Conservation (phyloP, 2,113 vertebrate genomes). For the Todiramphus saurophagus region DNA sequence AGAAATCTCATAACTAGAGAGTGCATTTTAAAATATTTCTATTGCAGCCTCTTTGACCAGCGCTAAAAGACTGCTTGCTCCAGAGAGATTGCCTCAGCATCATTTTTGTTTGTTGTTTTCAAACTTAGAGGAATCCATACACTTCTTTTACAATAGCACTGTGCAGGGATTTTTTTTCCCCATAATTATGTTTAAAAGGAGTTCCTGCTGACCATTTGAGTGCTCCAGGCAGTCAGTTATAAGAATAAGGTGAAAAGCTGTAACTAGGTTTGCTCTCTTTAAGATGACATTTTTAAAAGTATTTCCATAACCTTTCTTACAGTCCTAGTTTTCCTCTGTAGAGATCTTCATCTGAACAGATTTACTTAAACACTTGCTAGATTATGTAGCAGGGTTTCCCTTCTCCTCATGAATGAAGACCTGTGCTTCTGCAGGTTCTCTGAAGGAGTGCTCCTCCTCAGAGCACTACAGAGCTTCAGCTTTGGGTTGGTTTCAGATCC, state of each 20-base stretch:
- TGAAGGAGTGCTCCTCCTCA: not conserved
- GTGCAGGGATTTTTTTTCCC: not conserved
- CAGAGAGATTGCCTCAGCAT: not conserved
- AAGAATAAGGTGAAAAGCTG: not conserved
- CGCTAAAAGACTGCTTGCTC: not conserved
- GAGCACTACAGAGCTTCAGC: not conserved
- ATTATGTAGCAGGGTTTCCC: slow-evolving; percentile 30
- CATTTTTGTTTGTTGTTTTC: not conserved
- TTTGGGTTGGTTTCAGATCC: slow-evolving; percentile 1
- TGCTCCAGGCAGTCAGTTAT: not conserved
- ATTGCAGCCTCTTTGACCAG: not conserved
- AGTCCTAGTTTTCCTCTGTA: not conserved
- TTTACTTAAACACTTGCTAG: slow-evolving; percentile 27
- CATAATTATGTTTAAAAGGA: not conserved
- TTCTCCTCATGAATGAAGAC: slow-evolving; percentile 22
- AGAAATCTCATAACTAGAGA: not conserved
- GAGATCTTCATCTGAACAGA: slow-evolving; percentile 4
- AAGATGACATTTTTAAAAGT: not conserved
- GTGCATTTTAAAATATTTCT: slow-evolving; percentile 5
- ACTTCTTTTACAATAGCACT: not conserved
- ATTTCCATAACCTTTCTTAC: not conserved
- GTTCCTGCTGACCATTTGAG: not conserved
- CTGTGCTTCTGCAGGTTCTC: slow-evolving; percentile 17
- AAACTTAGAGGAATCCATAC: not conserved
- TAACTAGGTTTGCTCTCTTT: not conserved